These are phyloP conservation scores for Dilophus febrilis DNA, from an alignment of 2,888 invertebrate genomes.

Conservation along the genomic window DNA sequence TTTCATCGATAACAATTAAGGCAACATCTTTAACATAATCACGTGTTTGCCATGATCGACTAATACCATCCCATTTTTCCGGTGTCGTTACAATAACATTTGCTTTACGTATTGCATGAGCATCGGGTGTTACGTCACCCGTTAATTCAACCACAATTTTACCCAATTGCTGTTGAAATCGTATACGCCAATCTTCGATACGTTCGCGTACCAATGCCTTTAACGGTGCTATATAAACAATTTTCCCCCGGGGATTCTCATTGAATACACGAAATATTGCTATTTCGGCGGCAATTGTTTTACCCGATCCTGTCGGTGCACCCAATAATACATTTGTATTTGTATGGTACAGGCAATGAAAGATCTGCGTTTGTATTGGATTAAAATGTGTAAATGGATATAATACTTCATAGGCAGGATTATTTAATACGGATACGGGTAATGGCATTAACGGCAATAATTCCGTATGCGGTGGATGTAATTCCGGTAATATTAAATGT, in stretches of 20 bases:
- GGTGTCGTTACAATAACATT: conserved; percentile 97
- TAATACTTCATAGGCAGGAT: conserved; percentile 57
- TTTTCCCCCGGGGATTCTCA: conserved; percentile 60
- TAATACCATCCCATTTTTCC: conserved; percentile 99
- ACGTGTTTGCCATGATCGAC: conserved; percentile 93
- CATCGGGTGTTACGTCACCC: conserved; percentile 77
- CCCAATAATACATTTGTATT: conserved; percentile 86
- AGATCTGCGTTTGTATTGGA: conserved; percentile 96
- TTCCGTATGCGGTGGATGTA: conserved; percentile 85
- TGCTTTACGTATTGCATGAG: conserved; percentile 61
- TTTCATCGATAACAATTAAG: conserved; percentile 93
- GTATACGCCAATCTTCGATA: conserved; percentile 83
- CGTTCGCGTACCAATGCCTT: conserved; percentile 95
- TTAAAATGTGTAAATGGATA: conserved; percentile 93
- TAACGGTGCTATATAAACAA: conserved; percentile 95
- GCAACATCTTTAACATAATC: conserved; percentile 84
- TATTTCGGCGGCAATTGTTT: conserved; percentile 95
- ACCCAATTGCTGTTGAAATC: conserved; percentile 52
- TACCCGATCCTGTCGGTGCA: conserved; percentile 94
- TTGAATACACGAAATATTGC: conserved; percentile 89
- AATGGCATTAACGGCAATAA: conserved; percentile 80
- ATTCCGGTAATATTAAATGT: conserved; percentile 77
- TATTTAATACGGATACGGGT: conserved; percentile 65
- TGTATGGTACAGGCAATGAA: conserved; percentile 88
- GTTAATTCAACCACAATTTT: conserved; percentile 90